Percentiles rank a stretch among this genome's conserved stretches.
These are phyloP conservation scores for Entomobrya proxima DNA, from an alignment of 2,888 invertebrate genomes.

Conservation along the genomic window DNA sequence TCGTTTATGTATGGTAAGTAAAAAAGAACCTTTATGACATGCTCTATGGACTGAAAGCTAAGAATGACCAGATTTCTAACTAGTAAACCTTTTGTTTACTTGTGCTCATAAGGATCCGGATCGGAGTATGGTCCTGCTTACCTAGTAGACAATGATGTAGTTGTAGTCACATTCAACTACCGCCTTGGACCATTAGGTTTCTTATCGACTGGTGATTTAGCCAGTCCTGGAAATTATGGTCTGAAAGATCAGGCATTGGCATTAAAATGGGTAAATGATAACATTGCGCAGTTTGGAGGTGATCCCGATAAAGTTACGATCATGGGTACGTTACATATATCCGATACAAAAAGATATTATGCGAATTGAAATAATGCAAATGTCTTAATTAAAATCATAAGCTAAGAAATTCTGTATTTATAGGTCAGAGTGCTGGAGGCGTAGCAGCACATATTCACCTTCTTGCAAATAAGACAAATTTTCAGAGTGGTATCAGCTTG, in stretches of 20 bases:
- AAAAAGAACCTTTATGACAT: no score
- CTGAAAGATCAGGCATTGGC: constrained; percentile 45
- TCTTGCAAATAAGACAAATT: constrained; percentile 58
- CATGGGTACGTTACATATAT: no score
- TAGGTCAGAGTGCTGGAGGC: constrained; percentile 63
- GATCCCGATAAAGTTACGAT: constrained; percentile 3
- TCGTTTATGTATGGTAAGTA: constrained; percentile 58
- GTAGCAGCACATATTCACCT: constrained; percentile 63
- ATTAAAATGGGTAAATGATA: constrained; percentile 48
- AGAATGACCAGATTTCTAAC: no score
- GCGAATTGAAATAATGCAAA: no score
- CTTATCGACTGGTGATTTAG: constrained; percentile 37
- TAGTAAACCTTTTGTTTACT: not conserved
- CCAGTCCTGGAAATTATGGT: constrained; percentile 62
- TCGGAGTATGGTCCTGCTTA: constrained; percentile 20
- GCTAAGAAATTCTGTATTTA: no score
- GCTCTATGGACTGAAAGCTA: no score
- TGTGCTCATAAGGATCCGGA: not conserved
- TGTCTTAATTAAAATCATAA: no score
- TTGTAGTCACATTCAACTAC: constrained; percentile 71
- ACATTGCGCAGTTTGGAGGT: constrained; percentile 59
- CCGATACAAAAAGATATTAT: no score
- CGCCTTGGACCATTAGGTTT: constrained; percentile 50
- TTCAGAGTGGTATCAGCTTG: constrained; percentile 67
- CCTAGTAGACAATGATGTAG: constrained; percentile 62